Base-by-base conservation (phyloP, 2,888 invertebrate species). In the Netelia melanura region DNA sequence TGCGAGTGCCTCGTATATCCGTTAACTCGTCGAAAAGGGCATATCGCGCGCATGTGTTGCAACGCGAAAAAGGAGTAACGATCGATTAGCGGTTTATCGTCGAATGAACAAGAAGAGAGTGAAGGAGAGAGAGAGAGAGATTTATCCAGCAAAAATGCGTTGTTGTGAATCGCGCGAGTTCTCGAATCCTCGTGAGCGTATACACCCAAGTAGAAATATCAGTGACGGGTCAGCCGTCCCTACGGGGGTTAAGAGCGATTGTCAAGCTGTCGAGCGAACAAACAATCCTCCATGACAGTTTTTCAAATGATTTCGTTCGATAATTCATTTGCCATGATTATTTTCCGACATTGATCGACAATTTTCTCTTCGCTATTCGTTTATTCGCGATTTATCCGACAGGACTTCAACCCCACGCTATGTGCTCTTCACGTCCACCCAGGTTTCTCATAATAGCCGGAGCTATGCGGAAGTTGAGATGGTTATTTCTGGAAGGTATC, bases 41-140 rank as follows among this genome's bases (percentile, higher is more conserved):
- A 64, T 30, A 17, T 30, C 48, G 75, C 30, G 30, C 30, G 70
- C 48, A 48, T 79, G 52, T 74, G 74, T 21, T 61, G 75, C 68
- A 80, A 83, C 25, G 75, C 48, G 56, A 78, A 71, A 64, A 65
- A 43, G 30, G 56, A 71, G 65, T 80, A 52, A 71, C 65, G 71
- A 80, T 84, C 80, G 84, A 84, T 81, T 71, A 58, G 76, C 71
- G 72, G 61, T 76, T 84, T 84, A 80, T 81, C 75, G 65, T 61
- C 58, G 52, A 30, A 56, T 38, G 8, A 1, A 38, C 5, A 38
- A 38, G 6, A 6, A 38, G 2, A 38, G 38, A 38, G 3, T 0
- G 38, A 38, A 6, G 38, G 6, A 6, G 38, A 38, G 6, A 0
- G 38, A 38, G 65, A 65, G 58, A 70, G 48, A 62, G 64, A 70